Evolutionary conservation across 2,888 invertebrate genomes (phyloP), one percentile per base, ranked within the genome.

Genomic region (Phragmatobia fuliginosa): DNA sequence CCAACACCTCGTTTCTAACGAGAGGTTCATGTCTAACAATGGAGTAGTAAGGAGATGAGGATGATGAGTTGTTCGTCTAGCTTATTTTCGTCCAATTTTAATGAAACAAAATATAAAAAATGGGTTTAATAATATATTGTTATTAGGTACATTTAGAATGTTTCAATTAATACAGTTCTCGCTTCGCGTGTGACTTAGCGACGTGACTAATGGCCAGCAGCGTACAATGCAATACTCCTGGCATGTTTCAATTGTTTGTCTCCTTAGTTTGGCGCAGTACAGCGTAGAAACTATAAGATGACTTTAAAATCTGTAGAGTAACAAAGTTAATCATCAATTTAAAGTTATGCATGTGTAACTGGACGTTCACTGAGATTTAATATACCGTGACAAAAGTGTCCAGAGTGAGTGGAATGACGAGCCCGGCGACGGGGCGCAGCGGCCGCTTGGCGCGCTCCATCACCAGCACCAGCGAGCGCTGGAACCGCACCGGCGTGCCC

Each of bases 361-460:
- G 16, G 14, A 14, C 14, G 5, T 28, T 56, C 1, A 14, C 25
- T 2, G 14, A 28, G 25, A 16, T 56, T 28, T 5, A 28, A 38
- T 11, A 32, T 49, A 95, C 96, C 88, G 91, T 91, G 60, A 94
- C 84, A 79, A 95, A 96, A 14, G 96, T 95, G 68, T 92, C 89
- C 21, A 96, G 89, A 0, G 96, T 95, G 63, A 96, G 92, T 62
- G 94, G 91, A 61, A 96, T 91, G 76, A 95, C 86, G 76, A 85
- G 90, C 1, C 92, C 95, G 71, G 95, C 95, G 78, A 89, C 89
- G 73, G 95, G 90, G 33, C 91, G 91, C 77, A 96, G 90, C 67
- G 95, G 95, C 21, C 91, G 90, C 76, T 90, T 88, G 67, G 94
- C 91, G 76, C 95, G 90, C 82, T 88, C 88, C 94, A 96, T 91